Percentiles rank a stretch among this genome's conserved stretches.
Conservation (phyloP, 1,140 invertebrate genomes). For the Aplysia californica region DNA sequence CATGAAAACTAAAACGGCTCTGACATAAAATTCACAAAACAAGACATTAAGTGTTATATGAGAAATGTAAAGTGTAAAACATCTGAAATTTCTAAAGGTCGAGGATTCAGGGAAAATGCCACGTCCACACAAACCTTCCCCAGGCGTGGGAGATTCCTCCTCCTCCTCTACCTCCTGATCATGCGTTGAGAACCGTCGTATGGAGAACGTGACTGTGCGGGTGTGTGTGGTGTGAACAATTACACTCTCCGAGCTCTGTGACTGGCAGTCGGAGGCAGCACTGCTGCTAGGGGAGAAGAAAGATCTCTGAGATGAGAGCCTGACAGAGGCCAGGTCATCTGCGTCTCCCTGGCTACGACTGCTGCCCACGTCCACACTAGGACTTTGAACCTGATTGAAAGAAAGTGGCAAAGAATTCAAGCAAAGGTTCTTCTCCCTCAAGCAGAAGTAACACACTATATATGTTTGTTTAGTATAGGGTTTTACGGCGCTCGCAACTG, state of each 20-base stretch:
- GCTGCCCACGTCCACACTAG: conserved; percentile 22
- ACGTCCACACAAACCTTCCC: too few species aligned
- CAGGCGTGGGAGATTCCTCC: conserved; percentile 45
- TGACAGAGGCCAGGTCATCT: conserved; percentile 32
- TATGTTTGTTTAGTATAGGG: too few species aligned
- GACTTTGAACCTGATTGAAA: conserved; percentile 17
- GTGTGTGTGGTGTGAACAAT: conserved; percentile 61
- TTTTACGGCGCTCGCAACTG: too few species aligned
- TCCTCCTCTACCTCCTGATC: conserved; percentile 38
- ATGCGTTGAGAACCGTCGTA: conserved; percentile 53
- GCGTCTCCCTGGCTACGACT: conserved; percentile 21
- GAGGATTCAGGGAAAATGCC: too few species aligned
- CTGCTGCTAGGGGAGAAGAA: conserved; percentile 62
- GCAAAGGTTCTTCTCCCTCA: too few species aligned
- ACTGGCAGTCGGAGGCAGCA: conserved; percentile 51
- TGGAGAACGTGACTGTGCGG: conserved; percentile 61
- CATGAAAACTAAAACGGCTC: too few species aligned
- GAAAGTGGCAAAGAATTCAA: not conserved
- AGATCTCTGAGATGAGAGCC: conserved; percentile 43
- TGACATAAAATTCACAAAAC: too few species aligned
- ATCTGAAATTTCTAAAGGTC: too few species aligned
- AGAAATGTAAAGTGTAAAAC: too few species aligned
- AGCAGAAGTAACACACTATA: too few species aligned
- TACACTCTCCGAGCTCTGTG: conserved; percentile 60
- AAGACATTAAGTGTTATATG: too few species aligned